These are phyloP conservation scores for Platycheirus rosarum DNA, from an alignment of 2,888 invertebrate species.

Conservation along the genomic window DNA sequence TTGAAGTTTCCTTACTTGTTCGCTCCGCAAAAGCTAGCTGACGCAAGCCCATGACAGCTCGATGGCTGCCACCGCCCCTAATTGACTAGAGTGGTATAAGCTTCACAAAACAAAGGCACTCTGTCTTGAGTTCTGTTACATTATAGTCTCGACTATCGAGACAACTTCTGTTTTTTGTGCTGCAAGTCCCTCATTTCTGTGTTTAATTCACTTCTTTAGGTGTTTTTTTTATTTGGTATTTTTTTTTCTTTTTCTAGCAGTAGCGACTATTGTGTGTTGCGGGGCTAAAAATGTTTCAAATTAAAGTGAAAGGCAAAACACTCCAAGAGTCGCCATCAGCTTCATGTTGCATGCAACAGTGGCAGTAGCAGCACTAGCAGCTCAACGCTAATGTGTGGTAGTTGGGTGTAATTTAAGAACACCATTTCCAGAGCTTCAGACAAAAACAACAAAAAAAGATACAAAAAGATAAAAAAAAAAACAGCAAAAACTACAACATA, in stretches of 20 bases:
- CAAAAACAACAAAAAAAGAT: conserved; percentile 21
- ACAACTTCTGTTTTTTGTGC: not conserved
- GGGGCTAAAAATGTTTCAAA: conserved; percentile 56
- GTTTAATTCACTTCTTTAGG: conserved; percentile 43
- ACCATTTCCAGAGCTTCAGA: conserved; percentile 45
- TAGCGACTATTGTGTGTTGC: conserved; percentile 38
- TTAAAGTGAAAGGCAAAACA: conserved; percentile 72
- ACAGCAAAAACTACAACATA: conserved; percentile 16
- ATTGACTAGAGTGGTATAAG: conserved; percentile 40
- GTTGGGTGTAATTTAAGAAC: conserved; percentile 72
- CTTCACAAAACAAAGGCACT: conserved; percentile 28
- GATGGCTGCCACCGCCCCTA: conserved; percentile 62
- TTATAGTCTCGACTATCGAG: not conserved
- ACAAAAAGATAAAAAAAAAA: too few relatives aligned
- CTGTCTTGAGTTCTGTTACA: conserved; percentile 43
- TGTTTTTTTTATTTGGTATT: conserved; percentile 7
- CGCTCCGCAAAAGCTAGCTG: conserved; percentile 1
- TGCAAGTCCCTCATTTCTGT: conserved; percentile 6
- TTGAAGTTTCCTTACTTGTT: conserved; percentile 44
- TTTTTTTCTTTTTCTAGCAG: not conserved
- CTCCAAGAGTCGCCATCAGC: conserved; percentile 37
- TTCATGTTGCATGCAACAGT: conserved; percentile 26
- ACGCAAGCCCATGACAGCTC: conserved; percentile 63
- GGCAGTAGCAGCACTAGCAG: conserved; percentile 13
- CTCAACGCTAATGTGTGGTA: conserved; percentile 56